Percentiles rank a stretch among this genome's conserved stretches.
phyloP scores from a whole-genome alignment of 1,140 invertebrate genomes.

The Bombus picipes region DNA sequence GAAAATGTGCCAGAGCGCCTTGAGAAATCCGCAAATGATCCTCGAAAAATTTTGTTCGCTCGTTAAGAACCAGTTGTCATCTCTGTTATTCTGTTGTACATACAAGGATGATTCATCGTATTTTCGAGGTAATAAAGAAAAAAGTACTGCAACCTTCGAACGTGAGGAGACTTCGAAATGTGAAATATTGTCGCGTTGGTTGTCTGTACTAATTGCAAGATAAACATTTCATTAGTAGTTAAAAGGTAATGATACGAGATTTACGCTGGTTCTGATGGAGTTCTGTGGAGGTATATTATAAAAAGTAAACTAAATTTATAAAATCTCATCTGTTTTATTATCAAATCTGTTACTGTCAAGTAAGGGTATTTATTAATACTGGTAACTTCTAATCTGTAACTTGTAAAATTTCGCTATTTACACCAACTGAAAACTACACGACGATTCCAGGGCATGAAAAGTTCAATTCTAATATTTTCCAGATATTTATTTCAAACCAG shows the following conservation, averaged over 20 bases:
- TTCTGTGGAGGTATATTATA: background rate
- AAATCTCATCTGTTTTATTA: background rate
- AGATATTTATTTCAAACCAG: too few relatives aligned
- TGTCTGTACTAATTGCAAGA: background rate
- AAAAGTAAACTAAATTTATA: background rate
- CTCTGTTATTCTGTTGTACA: background rate
- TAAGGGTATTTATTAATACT: too few relatives aligned
- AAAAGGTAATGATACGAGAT: background rate
- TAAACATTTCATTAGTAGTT: background rate
- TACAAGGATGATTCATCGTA: background rate
- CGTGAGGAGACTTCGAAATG: background rate
- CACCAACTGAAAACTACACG: background rate
- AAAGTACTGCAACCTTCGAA: background rate
- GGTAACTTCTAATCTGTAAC: background rate
- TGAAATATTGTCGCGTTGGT: background rate
- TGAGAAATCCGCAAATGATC: conserved; percentile 1
- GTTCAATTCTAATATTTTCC: too few relatives aligned
- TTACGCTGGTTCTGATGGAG: background rate
- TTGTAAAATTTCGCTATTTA: background rate
- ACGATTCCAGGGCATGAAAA: background rate
- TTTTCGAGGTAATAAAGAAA: background rate
- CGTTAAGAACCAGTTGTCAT: background rate
- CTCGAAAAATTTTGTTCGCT: conserved; percentile 20
- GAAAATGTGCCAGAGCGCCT: conserved; percentile 36
- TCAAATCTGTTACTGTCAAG: background rate